Percentiles rank a stretch among this genome's conserved stretches.
Evolutionary conservation across 2,113 vertebrate species (phyloP).

Genomic region (Periophthalmodon schlosseri): DNA sequence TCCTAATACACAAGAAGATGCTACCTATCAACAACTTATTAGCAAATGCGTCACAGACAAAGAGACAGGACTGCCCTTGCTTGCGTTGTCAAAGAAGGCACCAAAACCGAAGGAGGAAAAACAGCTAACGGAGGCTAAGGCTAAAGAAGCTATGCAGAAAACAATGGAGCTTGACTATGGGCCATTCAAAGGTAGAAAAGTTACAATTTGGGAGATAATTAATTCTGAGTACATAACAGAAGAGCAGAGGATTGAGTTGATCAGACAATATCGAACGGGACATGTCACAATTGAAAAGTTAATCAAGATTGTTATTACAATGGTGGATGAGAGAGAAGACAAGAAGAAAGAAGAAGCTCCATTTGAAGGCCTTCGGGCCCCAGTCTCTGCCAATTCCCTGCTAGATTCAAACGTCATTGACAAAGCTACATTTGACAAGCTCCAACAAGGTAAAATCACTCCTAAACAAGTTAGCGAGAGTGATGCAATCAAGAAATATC

Average conservation of each 20-base stretch:
- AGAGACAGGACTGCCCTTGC: conserved; percentile 82
- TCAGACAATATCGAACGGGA: conserved; percentile 87
- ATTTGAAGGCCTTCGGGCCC: conserved; percentile 86
- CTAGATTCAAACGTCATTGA: conserved; percentile 85
- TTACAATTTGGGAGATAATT: conserved; percentile 94
- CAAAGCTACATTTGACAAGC: conserved; percentile 82
- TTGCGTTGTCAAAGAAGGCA: conserved; percentile 83
- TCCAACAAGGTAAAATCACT: conserved; percentile 83
- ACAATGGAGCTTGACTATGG: conserved; percentile 84
- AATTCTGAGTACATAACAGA: conserved; percentile 91
- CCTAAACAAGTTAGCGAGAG: conserved; percentile 85
- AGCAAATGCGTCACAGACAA: conserved; percentile 82
- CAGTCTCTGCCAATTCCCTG: conserved; percentile 84
- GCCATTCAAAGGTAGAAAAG: conserved; percentile 82
- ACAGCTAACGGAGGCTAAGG: conserved; percentile 81
- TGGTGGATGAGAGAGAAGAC: conserved; percentile 84
- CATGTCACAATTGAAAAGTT: conserved; percentile 91
- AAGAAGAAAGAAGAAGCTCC: conserved; percentile 77
- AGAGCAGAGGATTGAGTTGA: conserved; percentile 86
- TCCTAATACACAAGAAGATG: conserved; percentile 80
- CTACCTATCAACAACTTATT: conserved; percentile 84
- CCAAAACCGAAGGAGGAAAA: conserved; percentile 79
- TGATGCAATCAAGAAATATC: conserved; percentile 79
- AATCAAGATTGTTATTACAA: conserved; percentile 88
- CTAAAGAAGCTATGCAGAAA: conserved; percentile 83